Conservation (phyloP, 2,113 vertebrate species). For the Dasyurus viverrinus region DNA sequence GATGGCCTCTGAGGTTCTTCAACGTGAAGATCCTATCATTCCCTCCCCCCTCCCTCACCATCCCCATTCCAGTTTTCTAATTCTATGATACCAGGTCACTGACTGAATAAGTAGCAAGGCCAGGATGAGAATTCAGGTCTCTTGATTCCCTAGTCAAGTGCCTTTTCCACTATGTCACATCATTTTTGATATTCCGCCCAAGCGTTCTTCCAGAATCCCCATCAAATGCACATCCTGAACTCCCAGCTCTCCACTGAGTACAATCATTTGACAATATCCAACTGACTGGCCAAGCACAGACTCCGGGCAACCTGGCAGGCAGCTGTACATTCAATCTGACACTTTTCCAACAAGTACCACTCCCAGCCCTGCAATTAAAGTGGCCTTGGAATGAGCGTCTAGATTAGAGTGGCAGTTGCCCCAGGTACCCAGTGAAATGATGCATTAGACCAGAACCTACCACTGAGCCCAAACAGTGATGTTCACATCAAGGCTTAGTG, state of each 20-base stretch:
- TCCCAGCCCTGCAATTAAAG: not conserved
- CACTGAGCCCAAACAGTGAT: not conserved
- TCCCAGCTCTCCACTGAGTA: not conserved
- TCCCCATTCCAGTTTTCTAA: not conserved
- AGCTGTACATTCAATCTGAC: not conserved
- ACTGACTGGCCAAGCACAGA: not conserved
- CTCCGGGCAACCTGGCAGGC: not conserved
- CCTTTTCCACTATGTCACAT: not conserved
- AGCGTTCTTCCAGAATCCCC: not conserved
- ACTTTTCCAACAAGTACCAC: not conserved
- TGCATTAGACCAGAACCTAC: not conserved
- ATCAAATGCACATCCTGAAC: not conserved
- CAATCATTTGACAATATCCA: not conserved
- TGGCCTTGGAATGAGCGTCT: not conserved
- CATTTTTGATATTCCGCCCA: conserved; percentile 4
- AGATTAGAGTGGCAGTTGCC: not conserved
- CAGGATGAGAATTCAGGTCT: not conserved
- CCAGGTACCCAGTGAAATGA: not conserved
- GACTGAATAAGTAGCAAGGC: not conserved
- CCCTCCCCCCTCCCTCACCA: not conserved
- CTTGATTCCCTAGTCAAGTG: not conserved
- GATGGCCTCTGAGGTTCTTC: not conserved
- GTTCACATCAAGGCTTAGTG: not conserved
- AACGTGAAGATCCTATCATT: not conserved
- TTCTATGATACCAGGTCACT: not conserved